A percentile compares a stretch with the other conserved stretches of the same genome.
phyloP scores from a whole-genome alignment of 2,113 vertebrate genomes.

The Spilogale gracilis region DNA sequence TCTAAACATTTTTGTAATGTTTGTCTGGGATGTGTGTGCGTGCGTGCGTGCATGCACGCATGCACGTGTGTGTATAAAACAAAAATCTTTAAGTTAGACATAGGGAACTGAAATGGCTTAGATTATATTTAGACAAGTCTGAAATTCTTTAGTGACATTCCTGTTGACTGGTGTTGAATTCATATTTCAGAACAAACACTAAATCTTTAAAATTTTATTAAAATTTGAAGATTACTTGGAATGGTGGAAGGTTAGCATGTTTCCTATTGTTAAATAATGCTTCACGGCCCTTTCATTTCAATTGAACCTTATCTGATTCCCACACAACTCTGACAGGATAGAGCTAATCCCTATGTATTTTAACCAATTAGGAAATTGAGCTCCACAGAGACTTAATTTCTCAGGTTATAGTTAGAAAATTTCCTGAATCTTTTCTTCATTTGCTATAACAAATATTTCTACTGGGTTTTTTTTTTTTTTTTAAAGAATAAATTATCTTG shows the following conservation, averaged over 20 bases:
- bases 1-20: background rate
- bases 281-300: background rate
- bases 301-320: background rate
- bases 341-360: background rate
- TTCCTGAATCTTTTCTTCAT: background rate
- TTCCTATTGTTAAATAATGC: background rate
- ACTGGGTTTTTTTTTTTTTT: background rate
- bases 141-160: background rate
- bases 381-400: background rate
- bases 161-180: background rate
- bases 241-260: background rate
- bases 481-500: background rate
- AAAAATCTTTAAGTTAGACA: background rate
- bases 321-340: background rate
- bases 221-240: background rate
- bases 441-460: background rate
- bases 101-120: background rate
- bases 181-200: background rate
- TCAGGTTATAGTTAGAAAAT: background rate
- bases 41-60: no score
- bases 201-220: background rate
- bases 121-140: background rate
- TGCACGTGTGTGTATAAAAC: no score
- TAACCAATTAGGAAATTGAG: background rate
- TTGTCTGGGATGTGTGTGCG: background rate